Conservation (phyloP, 2,888 invertebrate genomes). For the Andrena trimmerana region DNA sequence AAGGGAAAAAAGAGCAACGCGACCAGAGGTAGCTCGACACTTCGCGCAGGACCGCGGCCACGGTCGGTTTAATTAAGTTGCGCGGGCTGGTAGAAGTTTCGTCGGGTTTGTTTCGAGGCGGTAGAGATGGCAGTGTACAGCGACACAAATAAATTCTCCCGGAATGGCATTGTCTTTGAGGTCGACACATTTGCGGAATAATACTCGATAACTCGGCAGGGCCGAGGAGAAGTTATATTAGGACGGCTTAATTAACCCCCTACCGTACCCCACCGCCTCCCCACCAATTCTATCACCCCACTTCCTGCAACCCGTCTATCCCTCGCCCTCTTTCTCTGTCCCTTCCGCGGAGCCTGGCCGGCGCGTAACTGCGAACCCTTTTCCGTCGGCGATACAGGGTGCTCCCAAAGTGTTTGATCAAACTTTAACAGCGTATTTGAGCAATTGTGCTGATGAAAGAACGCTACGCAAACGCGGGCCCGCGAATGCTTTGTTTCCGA, state of each 20-base stretch:
- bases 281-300: constrained; percentile 71
- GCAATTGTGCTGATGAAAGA: not conserved
- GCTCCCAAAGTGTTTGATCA: not conserved
- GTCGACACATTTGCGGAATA: constrained; percentile 81
- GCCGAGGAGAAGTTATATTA: constrained; percentile 80
- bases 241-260: constrained; percentile 82
- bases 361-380: constrained; percentile 63
- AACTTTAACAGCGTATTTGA: not conserved
- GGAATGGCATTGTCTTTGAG: constrained; percentile 82
- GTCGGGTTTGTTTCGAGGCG: constrained; percentile 73
- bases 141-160: constrained; percentile 81
- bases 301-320: constrained; percentile 52
- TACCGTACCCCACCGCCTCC: constrained; percentile 65
- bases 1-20: constrained; percentile 40
- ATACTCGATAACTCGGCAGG: constrained; percentile 80
- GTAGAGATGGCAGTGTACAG: constrained; percentile 68
- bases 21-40: constrained; percentile 70
- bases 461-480: not conserved
- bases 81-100: constrained; percentile 78
- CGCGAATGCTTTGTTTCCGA: not conserved
- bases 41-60: constrained; percentile 74
- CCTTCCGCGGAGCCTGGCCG: constrained; percentile 38
- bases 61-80: constrained; percentile 80
- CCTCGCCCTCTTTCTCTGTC: constrained; percentile 33
- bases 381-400: constrained; percentile 42